These are phyloP conservation scores for Sebastiscus tertius DNA, from an alignment of 2,797 vertebrate species.

Conservation along the genomic window DNA sequence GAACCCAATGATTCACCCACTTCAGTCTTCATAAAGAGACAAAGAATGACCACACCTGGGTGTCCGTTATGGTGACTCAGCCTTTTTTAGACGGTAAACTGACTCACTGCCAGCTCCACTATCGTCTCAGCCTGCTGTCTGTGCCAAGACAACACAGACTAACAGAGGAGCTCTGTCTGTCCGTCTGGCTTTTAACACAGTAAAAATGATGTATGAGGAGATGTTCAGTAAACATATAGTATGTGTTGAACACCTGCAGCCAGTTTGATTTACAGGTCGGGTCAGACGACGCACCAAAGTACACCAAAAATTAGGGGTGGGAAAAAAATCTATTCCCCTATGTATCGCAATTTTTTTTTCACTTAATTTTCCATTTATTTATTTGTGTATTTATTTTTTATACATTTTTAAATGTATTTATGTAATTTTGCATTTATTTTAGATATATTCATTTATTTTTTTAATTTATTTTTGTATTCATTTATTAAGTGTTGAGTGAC, in stretches of 20 bases:
- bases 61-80: conserved; percentile 65
- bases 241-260: neutral
- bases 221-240: neutral
- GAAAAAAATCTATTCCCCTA: too few species aligned
- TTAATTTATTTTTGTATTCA: too few species aligned
- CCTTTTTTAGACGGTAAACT: conserved; percentile 49
- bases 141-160: conserved; percentile 12
- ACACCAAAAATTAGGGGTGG: neutral
- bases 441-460: too few species aligned
- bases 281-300: neutral
- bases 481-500: too few species aligned
- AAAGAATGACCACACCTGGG: conserved; percentile 64
- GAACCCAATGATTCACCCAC: conserved; percentile 58
- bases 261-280: neutral
- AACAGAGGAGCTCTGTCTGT: neutral
- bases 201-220: neutral
- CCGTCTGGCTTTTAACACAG: neutral
- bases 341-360: too few species aligned
- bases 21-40: conserved; percentile 35
- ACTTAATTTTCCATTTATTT: too few species aligned
- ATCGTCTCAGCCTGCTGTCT: conserved; percentile 44
- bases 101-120: conserved; percentile 58
- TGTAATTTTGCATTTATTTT: too few species aligned
- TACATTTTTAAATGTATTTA: too few species aligned
- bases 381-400: too few species aligned